Conservation (phyloP, 1,140 invertebrate species). For the Papilio dardanus region DNA sequence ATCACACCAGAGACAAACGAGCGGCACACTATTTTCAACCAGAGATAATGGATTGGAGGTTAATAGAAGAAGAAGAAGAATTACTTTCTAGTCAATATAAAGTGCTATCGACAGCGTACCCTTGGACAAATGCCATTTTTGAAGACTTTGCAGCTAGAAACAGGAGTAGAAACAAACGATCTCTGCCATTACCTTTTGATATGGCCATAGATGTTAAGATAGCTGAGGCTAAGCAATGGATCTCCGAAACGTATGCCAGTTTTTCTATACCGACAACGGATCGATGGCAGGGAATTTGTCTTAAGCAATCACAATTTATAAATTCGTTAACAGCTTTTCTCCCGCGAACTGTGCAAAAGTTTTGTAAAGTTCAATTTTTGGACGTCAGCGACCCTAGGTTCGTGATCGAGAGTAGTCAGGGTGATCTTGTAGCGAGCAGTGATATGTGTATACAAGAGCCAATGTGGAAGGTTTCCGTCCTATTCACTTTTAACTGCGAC, state of each 20-base stretch:
- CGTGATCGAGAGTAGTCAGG: constrained; percentile 88
- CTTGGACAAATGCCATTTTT: constrained; percentile 82
- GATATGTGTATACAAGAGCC: constrained; percentile 91
- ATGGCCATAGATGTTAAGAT: constrained; percentile 82
- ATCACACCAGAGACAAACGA: constrained; percentile 74
- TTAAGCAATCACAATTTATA: constrained; percentile 90
- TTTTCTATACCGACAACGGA: constrained; percentile 91
- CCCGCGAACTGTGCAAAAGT: constrained; percentile 87
- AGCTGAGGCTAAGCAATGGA: constrained; percentile 90
- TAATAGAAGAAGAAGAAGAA: constrained; percentile 76
- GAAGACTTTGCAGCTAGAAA: constrained; percentile 83
- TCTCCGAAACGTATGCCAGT: constrained; percentile 91
- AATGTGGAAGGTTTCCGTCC: constrained; percentile 90
- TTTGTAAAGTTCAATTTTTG: constrained; percentile 89
- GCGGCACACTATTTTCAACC: constrained; percentile 48
- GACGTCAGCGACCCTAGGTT: constrained; percentile 91
- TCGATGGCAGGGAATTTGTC: constrained; percentile 89
- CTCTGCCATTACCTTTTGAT: constrained; percentile 77
- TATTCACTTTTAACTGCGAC: constrained; percentile 87
- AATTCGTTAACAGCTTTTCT: constrained; percentile 90
- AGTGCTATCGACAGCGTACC: constrained; percentile 73
- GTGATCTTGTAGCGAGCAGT: constrained; percentile 90
- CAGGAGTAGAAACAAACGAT: constrained; percentile 78
- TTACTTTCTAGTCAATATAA: constrained; percentile 77
- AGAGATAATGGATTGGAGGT: constrained; percentile 75